These are phyloP conservation scores for Lanius ludovicianus DNA, from an alignment of 2,113 vertebrate genomes.

Conservation along the genomic window DNA sequence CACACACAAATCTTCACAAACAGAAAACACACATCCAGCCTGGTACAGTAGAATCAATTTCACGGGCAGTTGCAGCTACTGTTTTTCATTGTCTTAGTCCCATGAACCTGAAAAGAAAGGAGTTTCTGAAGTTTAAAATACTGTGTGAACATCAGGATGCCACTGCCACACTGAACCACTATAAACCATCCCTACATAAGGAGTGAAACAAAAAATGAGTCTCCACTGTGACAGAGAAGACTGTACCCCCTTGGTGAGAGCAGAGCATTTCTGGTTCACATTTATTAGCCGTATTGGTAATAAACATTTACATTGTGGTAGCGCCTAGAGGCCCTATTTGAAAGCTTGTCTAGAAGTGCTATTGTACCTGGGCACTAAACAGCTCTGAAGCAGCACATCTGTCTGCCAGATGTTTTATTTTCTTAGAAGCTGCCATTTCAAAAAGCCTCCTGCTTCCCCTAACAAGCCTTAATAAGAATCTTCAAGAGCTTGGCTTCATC, in stretches of 20 bases:
- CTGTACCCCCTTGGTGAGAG: not conserved
- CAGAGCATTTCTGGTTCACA: not conserved
- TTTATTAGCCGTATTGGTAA: slow-evolving; percentile 2
- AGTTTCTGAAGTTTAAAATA: not conserved
- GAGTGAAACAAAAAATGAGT: not conserved
- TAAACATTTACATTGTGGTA: slow-evolving; percentile 34
- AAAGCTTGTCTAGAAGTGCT: slow-evolving; percentile 17
- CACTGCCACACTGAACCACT: not conserved
- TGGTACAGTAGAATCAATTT: not conserved
- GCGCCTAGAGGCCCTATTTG: not conserved
- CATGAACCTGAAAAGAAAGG: not conserved
- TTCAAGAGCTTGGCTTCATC: not conserved
- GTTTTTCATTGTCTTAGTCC: not conserved
- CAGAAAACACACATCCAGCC: not conserved
- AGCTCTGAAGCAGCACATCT: slow-evolving; percentile 21
- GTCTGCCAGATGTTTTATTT: slow-evolving; percentile 34
- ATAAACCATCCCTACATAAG: not conserved
- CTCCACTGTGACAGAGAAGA: not conserved
- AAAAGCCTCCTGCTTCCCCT: not conserved
- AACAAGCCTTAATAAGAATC: not conserved
- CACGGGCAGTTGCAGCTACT: not conserved
- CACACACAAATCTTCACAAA: not conserved
- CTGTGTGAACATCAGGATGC: not conserved
- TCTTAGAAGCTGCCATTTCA: not conserved
- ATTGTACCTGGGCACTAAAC: slow-evolving; percentile 49